phyloP scores from a whole-genome alignment of 1,140 invertebrate species.

The Micrasema minimum region DNA sequence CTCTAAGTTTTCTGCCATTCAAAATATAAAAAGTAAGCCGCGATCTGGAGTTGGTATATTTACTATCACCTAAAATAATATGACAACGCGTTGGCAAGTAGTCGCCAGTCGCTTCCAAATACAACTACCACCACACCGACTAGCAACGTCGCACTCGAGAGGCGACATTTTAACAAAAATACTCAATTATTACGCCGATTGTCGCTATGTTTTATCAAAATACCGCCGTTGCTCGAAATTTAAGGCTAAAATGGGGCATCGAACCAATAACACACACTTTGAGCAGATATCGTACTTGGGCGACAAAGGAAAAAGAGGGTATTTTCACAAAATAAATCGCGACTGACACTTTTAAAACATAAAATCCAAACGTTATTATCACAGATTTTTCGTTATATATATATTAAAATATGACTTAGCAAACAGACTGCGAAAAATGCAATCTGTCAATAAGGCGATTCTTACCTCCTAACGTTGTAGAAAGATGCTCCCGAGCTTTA shows the following conservation, averaged over 20 bases:
- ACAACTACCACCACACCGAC: slow-evolving; percentile 28
- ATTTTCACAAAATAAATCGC: slow-evolving; percentile 10
- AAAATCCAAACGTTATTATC: neutral
- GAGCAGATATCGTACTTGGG: slow-evolving; percentile 25
- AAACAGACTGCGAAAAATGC: slow-evolving; percentile 58
- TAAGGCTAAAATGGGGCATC: neutral
- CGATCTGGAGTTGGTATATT: slow-evolving; percentile 10
- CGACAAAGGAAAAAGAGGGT: slow-evolving; percentile 11
- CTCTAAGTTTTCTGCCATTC: too few relatives aligned
- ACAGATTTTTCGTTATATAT: slow-evolving; percentile 17
- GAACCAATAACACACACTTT: slow-evolving; percentile 27
- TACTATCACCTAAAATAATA: slow-evolving; percentile 33
- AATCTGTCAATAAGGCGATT: slow-evolving; percentile 62
- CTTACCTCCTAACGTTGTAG: slow-evolving; percentile 65
- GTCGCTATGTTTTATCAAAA: slow-evolving; percentile 16
- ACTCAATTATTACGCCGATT: slow-evolving; percentile 19
- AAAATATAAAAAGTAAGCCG: neutral
- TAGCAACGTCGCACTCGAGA: slow-evolving; percentile 36
- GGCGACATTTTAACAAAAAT: slow-evolving; percentile 35
- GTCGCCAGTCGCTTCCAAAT: slow-evolving; percentile 9
- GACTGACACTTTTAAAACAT: slow-evolving; percentile 16
- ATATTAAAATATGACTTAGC: slow-evolving; percentile 35
- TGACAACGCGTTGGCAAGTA: slow-evolving; percentile 62
- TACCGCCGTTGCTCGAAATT: neutral
- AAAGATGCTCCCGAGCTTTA: slow-evolving; percentile 58